These are phyloP conservation scores for Catocala nupta DNA, from an alignment of 2,888 invertebrate genomes.

Conservation along the genomic window DNA sequence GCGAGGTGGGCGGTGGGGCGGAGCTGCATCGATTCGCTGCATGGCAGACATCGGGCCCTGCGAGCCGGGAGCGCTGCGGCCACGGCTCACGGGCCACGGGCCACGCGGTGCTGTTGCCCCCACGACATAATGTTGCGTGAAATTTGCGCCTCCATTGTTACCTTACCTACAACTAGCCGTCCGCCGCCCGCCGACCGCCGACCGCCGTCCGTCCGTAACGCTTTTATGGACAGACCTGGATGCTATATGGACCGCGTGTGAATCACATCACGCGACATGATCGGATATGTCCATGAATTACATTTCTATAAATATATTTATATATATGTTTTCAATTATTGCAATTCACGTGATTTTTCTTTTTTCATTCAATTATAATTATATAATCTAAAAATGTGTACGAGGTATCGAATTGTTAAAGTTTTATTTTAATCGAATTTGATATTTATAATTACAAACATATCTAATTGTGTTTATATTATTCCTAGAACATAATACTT, in stretches of 20 bases:
- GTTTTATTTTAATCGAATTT: too few relatives aligned
- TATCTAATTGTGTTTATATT: too few relatives aligned
- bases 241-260: constrained; percentile 65
- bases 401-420: too few relatives aligned
- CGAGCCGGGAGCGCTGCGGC: constrained; percentile 38
- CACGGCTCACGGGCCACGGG: constrained; percentile 45
- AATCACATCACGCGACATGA: constrained; percentile 45
- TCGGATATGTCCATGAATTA: constrained; percentile 5
- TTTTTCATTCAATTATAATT: too few relatives aligned
- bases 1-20: constrained; percentile 60
- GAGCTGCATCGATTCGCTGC: constrained; percentile 80
- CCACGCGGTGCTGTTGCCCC: constrained; percentile 54
- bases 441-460: too few relatives aligned
- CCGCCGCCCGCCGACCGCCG: too few relatives aligned
- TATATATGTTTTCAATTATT: too few relatives aligned
- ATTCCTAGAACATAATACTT: too few relatives aligned
- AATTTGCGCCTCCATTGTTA: constrained; percentile 81
- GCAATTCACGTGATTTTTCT: too few relatives aligned
- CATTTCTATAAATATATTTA: not conserved
- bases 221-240: constrained; percentile 65
- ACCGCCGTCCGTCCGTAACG: constrained; percentile 61
- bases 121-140: constrained; percentile 83
- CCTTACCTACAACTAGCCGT: constrained; percentile 61
- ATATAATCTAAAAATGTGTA: too few relatives aligned
- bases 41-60: constrained; percentile 61